Percentiles rank a stretch among this genome's conserved stretches.
phyloP scores from a whole-genome alignment of 2,888 invertebrate genomes.

The Drosophila macrothrix region DNA sequence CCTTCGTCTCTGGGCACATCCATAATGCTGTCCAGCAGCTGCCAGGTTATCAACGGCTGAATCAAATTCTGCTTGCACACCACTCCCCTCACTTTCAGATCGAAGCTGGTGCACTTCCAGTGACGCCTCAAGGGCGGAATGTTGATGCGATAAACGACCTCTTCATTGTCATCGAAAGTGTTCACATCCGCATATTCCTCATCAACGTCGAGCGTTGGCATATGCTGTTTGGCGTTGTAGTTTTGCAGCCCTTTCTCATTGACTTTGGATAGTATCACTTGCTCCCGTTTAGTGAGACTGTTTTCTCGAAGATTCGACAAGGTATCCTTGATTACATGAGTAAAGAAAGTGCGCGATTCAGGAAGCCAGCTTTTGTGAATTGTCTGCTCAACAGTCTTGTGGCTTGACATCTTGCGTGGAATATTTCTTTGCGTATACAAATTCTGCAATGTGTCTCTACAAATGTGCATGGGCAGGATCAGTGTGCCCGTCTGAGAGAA shows the following conservation, averaged over 20 bases:
- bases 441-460: background rate
- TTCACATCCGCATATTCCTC: background rate
- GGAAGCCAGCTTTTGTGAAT: conserved; percentile 9
- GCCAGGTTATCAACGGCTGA: conserved; percentile 26
- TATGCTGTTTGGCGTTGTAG: background rate
- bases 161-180: conserved; percentile 18
- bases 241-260: conserved; percentile 14
- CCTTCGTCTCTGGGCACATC: conserved; percentile 14
- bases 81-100: conserved; percentile 10
- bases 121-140: conserved; percentile 13
- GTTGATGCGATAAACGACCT: conserved; percentile 14
- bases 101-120: conserved; percentile 31
- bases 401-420: background rate
- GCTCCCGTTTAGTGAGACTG: background rate
- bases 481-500: background rate
- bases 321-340: background rate
- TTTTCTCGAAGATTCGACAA: background rate
- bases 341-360: conserved; percentile 28
- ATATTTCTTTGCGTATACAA: background rate
- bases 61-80: conserved; percentile 30
- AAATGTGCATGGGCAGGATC: background rate
- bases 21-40: conserved; percentile 42
- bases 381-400: background rate
- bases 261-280: conserved; percentile 1
- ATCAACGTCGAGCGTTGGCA: background rate